phyloP scores from a whole-genome alignment of 2,797 vertebrate genomes.

The Meriones psammophilus region DNA sequence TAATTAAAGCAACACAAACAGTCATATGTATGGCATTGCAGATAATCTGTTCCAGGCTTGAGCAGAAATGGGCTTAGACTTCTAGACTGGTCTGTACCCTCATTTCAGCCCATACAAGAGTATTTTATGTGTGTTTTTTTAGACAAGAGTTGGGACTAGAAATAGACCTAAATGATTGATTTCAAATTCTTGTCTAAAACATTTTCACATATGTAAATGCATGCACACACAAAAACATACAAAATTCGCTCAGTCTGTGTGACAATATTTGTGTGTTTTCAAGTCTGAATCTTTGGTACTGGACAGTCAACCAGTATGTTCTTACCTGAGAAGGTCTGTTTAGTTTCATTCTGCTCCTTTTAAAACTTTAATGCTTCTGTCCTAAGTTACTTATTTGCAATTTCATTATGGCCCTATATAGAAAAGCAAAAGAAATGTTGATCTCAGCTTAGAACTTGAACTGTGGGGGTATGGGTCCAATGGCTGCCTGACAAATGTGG shows the following conservation, averaged over 20 bases:
- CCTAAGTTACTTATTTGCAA: no score
- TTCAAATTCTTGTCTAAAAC: neutral
- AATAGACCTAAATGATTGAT: neutral
- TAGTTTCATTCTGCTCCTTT: neutral
- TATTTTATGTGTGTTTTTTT: neutral
- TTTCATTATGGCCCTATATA: no score
- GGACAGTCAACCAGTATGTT: neutral
- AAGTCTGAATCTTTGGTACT: neutral
- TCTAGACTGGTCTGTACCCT: neutral
- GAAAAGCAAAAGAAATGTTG: no score
- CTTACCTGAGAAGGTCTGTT: neutral
- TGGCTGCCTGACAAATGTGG: neutral
- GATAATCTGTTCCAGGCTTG: neutral
- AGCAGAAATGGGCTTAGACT: neutral
- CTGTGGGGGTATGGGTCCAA: neutral
- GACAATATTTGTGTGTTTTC: no score
- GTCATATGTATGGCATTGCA: neutral
- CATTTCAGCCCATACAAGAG: neutral
- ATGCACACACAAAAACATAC: neutral
- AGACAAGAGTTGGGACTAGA: neutral
- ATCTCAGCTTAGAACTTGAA: neutral
- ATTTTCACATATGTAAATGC: neutral
- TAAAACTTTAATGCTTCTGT: no score
- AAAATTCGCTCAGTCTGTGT: no score
- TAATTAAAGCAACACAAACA: neutral